These are phyloP conservation scores for Poeciliopsis turrubarensis DNA, from an alignment of 2,113 vertebrate species.

Conservation along the genomic window DNA sequence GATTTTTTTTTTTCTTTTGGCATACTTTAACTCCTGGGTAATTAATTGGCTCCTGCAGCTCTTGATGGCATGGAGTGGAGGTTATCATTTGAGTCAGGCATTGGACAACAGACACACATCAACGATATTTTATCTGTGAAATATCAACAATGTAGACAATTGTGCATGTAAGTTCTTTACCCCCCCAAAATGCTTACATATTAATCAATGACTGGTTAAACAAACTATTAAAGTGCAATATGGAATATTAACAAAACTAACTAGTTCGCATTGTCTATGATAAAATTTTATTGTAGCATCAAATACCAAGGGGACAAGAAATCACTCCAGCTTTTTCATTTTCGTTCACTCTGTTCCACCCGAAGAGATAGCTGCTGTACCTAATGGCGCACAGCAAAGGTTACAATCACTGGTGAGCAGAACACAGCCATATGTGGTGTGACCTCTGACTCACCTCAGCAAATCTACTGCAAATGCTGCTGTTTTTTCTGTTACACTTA, in stretches of 20 bases:
- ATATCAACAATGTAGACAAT: slow-evolving; percentile 12
- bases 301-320: slow-evolving; percentile 42
- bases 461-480: slow-evolving; percentile 51
- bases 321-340: slow-evolving; percentile 58
- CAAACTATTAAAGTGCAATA: slow-evolving; percentile 12
- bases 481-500: slow-evolving; percentile 42
- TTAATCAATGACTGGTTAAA: not conserved
- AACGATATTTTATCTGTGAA: too few species aligned
- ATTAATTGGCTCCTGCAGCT: too few species aligned
- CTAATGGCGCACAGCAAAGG: slow-evolving; percentile 69
- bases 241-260: slow-evolving; percentile 32
- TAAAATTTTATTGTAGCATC: slow-evolving; percentile 41
- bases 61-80: too few species aligned
- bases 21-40: too few species aligned
- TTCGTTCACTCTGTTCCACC: slow-evolving; percentile 34
- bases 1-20: too few species aligned
- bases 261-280: slow-evolving; percentile 22
- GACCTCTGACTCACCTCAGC: slow-evolving; percentile 65
- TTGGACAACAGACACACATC: too few species aligned
- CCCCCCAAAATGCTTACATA: too few species aligned
- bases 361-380: slow-evolving; percentile 30
- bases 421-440: slow-evolving; percentile 32
- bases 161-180: not conserved
- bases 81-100: too few species aligned
- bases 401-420: slow-evolving; percentile 58